phyloP scores from a whole-genome alignment of 2,113 vertebrate species.

The Otocyon megalotis region DNA sequence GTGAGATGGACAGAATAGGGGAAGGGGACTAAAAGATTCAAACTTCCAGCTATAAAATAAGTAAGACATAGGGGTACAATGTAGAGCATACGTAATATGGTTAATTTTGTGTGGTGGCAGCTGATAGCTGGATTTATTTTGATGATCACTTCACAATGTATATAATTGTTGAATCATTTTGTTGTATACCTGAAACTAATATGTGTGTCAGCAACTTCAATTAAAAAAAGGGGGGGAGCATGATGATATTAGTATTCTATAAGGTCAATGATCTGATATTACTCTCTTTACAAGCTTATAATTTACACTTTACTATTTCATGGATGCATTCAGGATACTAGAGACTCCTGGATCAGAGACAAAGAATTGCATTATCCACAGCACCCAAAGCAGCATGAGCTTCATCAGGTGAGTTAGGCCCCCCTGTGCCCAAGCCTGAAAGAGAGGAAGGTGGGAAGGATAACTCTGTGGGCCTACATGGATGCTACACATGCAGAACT shows the following conservation, averaged over 20 bases:
- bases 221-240: not conserved
- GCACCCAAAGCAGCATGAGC: not conserved
- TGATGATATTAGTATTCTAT: not conserved
- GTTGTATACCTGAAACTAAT: not conserved
- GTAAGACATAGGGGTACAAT: not conserved
- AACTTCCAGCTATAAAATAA: not conserved
- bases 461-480: not conserved
- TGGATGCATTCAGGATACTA: not conserved
- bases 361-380: not conserved
- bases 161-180: not conserved
- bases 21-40: not conserved
- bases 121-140: not conserved
- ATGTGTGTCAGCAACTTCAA: not conserved
- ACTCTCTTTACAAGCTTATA: not conserved
- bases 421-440: not conserved
- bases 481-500: not conserved
- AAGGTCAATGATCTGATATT: not conserved
- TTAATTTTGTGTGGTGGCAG: not conserved
- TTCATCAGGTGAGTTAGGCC: not conserved
- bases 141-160: not conserved
- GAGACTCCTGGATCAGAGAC: not conserved
- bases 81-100: not conserved
- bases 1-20: not conserved
- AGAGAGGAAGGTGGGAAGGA: no score
- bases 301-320: not conserved